A percentile compares a stretch with the other conserved stretches of the same genome.
These are phyloP conservation scores for Dendrocincla tyrannina DNA, from an alignment of 2,797 vertebrate species.

Conservation along the genomic window DNA sequence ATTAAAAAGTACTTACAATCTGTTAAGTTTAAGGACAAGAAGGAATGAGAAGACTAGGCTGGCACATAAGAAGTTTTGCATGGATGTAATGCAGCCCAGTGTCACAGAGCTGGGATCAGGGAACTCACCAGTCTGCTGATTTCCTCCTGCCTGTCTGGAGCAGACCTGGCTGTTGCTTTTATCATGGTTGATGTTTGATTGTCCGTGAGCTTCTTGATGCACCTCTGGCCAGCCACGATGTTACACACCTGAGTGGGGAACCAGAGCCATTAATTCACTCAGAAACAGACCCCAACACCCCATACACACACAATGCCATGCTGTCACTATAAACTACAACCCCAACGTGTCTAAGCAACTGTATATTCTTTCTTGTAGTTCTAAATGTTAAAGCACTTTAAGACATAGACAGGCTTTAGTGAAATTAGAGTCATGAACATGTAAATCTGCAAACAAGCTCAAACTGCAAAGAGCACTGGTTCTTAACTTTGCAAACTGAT, in stretches of 20 bases:
- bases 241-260: constrained; percentile 89
- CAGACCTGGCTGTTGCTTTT: constrained; percentile 97
- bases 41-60: neutral
- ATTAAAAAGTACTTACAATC: neutral
- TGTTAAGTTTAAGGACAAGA: neutral
- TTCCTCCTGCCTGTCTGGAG: constrained; percentile 95
- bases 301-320: rapidly evolving
- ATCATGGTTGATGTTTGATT: constrained; percentile 99
- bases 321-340: too few species aligned
- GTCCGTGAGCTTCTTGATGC: constrained; percentile 99
- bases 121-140: constrained; percentile 95
- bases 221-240: constrained; percentile 96
- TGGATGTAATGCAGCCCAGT: neutral
- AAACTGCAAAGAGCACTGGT: neutral
- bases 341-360: rapidly evolving
- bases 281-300: too few species aligned
- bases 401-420: neutral
- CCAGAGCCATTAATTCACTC: neutral
- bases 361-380: rapidly evolving
- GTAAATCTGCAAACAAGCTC: neutral
- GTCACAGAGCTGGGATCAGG: neutral
- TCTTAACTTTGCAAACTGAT: neutral
- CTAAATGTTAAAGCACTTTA: neutral
- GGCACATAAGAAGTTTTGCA: neutral
- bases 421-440: rapidly evolving